These are phyloP conservation scores for Dreissena rostriformis DNA, from an alignment of 1,140 invertebrate genomes.

Conservation along the genomic window DNA sequence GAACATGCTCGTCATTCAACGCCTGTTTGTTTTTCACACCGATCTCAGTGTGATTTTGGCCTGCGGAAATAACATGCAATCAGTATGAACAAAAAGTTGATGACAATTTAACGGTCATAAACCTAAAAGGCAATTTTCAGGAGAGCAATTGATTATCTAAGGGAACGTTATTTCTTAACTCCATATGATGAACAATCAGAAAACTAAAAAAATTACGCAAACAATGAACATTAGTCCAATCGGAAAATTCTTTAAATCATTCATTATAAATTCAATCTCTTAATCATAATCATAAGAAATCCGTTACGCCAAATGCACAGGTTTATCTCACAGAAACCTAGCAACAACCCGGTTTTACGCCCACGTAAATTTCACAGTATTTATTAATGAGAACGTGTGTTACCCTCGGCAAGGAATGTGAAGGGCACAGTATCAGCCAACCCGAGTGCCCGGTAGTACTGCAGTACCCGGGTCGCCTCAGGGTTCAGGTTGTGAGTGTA, in stretches of 20 bases:
- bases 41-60: neutral
- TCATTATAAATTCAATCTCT: neutral
- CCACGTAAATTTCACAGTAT: neutral
- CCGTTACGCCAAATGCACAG: too few relatives aligned
- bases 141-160: neutral
- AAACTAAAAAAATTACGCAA: neutral
- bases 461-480: conserved; percentile 22
- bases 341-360: too few relatives aligned
- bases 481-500: conserved; percentile 32
- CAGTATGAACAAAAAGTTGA: too few relatives aligned
- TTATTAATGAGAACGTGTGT: neutral
- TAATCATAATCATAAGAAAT: neutral
- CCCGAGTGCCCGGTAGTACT: conserved; percentile 34
- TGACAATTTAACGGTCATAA: neutral
- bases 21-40: conserved; percentile 44
- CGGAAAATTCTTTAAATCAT: too few relatives aligned
- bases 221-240: too few relatives aligned
- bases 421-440: conserved; percentile 33
- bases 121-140: neutral
- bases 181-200: neutral
- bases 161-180: neutral
- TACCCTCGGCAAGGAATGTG: neutral
- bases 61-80: conserved; percentile 14
- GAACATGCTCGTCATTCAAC: conserved; percentile 53
- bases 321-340: too few relatives aligned